These are phyloP conservation scores for Sialia sialis DNA, from an alignment of 2,113 vertebrate genomes.

Conservation along the genomic window DNA sequence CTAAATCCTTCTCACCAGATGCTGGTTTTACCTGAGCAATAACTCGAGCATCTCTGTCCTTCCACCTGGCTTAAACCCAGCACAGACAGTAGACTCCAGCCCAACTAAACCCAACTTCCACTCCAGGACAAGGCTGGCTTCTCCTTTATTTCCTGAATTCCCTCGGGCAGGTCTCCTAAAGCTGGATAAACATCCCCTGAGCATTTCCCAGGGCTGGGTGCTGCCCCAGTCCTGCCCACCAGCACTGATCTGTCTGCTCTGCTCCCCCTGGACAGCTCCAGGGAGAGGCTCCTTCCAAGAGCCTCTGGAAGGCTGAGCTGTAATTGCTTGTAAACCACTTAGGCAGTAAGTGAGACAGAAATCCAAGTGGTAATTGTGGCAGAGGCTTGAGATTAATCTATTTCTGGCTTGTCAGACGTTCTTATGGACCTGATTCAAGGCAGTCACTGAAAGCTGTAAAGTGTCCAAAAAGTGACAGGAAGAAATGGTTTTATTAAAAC, in stretches of 20 bases:
- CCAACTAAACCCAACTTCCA: not conserved
- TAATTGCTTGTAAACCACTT: slow-evolving; percentile 42
- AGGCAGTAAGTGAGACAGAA: not conserved
- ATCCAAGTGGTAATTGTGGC: not conserved
- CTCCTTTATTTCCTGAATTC: not conserved
- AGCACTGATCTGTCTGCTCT: not conserved
- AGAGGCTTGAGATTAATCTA: not conserved
- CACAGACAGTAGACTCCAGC: not conserved
- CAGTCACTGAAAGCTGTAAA: not conserved
- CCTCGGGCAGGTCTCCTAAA: not conserved
- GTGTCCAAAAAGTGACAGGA: not conserved
- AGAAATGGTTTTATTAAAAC: not conserved
- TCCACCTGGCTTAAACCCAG: not conserved
- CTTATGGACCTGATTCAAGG: not conserved
- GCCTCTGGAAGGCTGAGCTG: not conserved
- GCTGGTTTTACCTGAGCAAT: not conserved
- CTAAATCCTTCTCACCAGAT: not conserved
- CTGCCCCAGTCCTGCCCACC: not conserved
- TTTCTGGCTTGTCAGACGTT: not conserved
- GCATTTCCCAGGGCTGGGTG: not conserved
- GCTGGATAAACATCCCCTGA: not conserved
- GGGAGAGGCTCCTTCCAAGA: not conserved
- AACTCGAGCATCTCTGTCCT: not conserved
- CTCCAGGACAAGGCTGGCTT: not conserved
- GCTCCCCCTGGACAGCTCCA: rapidly evolving